Percentiles rank a stretch among this genome's conserved stretches.
These are phyloP conservation scores for Ladona fulva DNA, from an alignment of 1,140 invertebrate species.

Conservation along the genomic window DNA sequence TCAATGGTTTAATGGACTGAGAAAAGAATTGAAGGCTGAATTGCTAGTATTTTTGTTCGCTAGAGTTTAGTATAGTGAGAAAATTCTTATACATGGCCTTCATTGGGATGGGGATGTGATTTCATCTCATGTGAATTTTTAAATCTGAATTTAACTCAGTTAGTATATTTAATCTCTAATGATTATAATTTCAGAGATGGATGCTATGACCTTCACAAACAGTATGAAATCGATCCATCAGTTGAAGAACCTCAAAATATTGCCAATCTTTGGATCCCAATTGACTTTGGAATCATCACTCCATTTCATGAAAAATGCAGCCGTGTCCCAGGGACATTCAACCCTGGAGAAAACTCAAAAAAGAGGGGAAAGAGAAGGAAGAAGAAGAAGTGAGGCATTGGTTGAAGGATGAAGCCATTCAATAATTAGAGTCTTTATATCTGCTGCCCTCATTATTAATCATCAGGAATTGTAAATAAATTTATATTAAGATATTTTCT, in stretches of 20 bases:
- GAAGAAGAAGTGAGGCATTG: too few species aligned
- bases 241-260: conserved; percentile 13
- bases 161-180: conserved; percentile 16
- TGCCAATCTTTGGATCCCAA: conserved; percentile 28
- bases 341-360: conserved; percentile 15
- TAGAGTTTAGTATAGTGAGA: conserved; percentile 17
- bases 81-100: too few species aligned
- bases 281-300: conserved; percentile 31
- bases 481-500: too few species aligned
- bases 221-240: conserved; percentile 24
- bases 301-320: conserved; percentile 27
- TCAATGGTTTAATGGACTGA: too few species aligned
- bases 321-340: conserved; percentile 33
- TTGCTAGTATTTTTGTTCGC: neutral
- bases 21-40: neutral
- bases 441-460: too few species aligned
- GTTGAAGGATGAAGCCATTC: too few species aligned
- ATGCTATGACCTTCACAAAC: conserved; percentile 27
- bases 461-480: too few species aligned
- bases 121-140: too few species aligned
- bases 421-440: too few species aligned
- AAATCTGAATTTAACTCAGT: neutral
- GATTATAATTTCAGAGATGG: conserved; percentile 25
- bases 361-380: too few species aligned
- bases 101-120: too few species aligned